Evolutionary conservation across 2,113 vertebrate species (phyloP).

Genomic region (Lethenteron camtschaticum): DNA sequence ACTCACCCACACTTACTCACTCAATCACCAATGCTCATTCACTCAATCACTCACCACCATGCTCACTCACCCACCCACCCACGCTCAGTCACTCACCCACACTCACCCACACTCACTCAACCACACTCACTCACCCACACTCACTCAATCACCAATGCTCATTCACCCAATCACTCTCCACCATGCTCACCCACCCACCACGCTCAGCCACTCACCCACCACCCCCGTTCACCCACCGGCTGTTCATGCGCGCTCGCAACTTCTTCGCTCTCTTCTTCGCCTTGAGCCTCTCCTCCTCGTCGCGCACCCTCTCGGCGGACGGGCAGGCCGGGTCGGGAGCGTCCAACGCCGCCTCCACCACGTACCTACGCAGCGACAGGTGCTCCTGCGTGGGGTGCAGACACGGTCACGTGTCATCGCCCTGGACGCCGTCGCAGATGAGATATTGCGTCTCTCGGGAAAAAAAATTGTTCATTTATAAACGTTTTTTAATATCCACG

Average conservation of each 20-base stretch:
- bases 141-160: neutral
- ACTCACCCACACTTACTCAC: no score
- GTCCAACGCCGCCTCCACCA: constrained; percentile 68
- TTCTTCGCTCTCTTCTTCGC: constrained; percentile 81
- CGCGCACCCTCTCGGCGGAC: constrained; percentile 22
- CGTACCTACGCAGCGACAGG: constrained; percentile 86
- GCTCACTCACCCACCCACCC: neutral
- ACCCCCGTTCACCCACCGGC: constrained; percentile 33
- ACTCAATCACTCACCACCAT: no score
- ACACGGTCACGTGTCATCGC: no score
- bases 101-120: neutral
- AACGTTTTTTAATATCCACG: no score
- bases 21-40: no score
- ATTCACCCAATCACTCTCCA: neutral
- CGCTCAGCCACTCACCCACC: neutral
- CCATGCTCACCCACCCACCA: neutral
- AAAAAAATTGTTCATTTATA: no score
- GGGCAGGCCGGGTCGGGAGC: constrained; percentile 38
- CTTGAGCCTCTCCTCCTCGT: constrained; percentile 70
- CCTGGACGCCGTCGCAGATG: no score
- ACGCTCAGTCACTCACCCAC: neutral
- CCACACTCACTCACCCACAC: neutral
- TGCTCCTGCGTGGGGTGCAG: constrained; percentile 42
- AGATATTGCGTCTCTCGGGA: no score
- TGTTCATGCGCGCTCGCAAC: constrained; percentile 77